phyloP scores from a whole-genome alignment of 2,888 invertebrate genomes.

The Drosophila macrothrix region DNA sequence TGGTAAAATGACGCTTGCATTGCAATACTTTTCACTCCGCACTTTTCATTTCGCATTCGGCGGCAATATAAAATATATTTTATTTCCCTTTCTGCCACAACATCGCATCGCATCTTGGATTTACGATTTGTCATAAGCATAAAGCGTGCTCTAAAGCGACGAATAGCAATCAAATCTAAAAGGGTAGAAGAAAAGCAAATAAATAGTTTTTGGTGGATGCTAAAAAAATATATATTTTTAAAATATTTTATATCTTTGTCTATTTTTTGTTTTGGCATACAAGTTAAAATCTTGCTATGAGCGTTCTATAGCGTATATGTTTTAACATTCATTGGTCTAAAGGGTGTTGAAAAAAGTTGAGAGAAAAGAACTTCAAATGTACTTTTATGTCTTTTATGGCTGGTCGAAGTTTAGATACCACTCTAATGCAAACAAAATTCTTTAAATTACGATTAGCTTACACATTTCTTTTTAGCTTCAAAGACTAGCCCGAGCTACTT shows the following conservation, averaged over 20 bases:
- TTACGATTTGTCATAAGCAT: conserved; percentile 44
- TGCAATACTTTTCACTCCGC: conserved; percentile 17
- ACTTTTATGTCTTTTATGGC: neutral
- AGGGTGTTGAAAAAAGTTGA: no score
- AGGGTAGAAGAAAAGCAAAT: neutral
- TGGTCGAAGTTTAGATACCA: neutral
- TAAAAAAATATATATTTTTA: neutral
- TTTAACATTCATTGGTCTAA: no score
- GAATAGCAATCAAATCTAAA: conserved; percentile 28
- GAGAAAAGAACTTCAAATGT: no score
- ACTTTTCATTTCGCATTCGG: conserved; percentile 18
- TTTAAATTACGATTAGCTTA: neutral
- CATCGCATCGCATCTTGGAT: conserved; percentile 23
- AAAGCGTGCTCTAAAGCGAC: conserved; percentile 11
- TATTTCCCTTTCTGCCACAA: conserved; percentile 19
- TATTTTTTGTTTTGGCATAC: neutral
- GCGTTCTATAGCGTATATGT: neutral
- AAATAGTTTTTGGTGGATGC: conserved; percentile 11
- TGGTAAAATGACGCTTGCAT: conserved; percentile 34
- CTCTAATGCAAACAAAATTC: no score
- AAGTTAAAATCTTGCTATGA: neutral
- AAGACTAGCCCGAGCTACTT: neutral
- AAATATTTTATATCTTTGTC: neutral
- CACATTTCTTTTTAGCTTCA: neutral
- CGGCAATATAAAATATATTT: conserved; percentile 34